Base-by-base conservation (phyloP, 2,113 vertebrate genomes). In the Phyllostomus hastatus region DNA sequence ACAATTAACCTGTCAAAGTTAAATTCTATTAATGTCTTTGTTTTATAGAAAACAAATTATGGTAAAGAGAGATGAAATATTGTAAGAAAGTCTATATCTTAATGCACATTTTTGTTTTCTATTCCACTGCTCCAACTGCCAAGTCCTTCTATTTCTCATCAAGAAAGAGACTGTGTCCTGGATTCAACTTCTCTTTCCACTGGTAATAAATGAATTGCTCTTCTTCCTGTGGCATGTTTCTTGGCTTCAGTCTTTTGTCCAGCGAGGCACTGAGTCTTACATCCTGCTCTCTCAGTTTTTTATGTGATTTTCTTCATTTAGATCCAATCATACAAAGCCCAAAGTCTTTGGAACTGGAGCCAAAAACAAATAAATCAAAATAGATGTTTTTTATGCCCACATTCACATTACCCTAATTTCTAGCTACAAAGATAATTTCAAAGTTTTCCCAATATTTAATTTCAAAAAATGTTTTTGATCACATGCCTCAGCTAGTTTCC, bases 181-280 rank as follows among this genome's bases (percentile, higher is more conserved):
- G 76, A 96, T 96, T 96, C 76, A 84, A 31, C 48, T 94, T 67
- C 95, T 95, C n/a, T 50, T 95, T 93, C 92, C 22, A 5, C 52
- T 92, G 70, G n/a, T 67, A 88, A 81, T 90, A 94, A 98, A 67
- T 78, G 52, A 64, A 94, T 82, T 94, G 41, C 26, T 43, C 96
- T 97, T 88, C 89, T 96, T 95, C 90, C 89, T 95, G 83, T 90
- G 93, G 92, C 72, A 95, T 61, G 33, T 96, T 61, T 57, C 96
- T 97, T 90, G 59, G 87, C 95, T 97, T 90, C 84, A 4, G 90
- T 91, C 50, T 88, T 76, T 79, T 88, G n/a, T 87, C 92, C 97
- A 97, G 94, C n/a, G 97, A 97, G 97, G 81, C 35, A 57, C 64
- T 41, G 88, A 61, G 1, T 81, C 66, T 97, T 83, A 52, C 43